Conservation (phyloP, 2,888 invertebrate genomes). For the Mystacides longicornis region DNA sequence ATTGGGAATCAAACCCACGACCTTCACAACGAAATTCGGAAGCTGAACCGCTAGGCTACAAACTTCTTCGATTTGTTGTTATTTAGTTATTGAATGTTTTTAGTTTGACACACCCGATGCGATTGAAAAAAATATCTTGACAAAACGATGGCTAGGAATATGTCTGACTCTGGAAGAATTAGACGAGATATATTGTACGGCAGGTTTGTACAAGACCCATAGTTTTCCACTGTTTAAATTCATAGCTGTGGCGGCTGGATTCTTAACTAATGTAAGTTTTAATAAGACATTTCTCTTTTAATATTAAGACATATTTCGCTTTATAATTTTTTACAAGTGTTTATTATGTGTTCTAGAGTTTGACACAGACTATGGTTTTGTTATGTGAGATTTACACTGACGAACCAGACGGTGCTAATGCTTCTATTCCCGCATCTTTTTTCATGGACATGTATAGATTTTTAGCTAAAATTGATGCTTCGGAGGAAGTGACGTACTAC, state of each 20-base stretch:
- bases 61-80: no score
- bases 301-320: neutral
- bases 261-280: slow-evolving; percentile 53
- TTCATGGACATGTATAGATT: slow-evolving; percentile 55
- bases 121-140: slow-evolving; percentile 36
- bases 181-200: slow-evolving; percentile 61
- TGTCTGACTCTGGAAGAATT: slow-evolving; percentile 58
- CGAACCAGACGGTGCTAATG: slow-evolving; percentile 77
- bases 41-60: no score
- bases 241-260: slow-evolving; percentile 63
- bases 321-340: neutral
- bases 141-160: slow-evolving; percentile 55
- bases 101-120: slow-evolving; percentile 29
- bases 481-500: slow-evolving; percentile 37
- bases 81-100: no score
- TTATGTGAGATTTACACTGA: slow-evolving; percentile 75
- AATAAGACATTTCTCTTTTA: neutral
- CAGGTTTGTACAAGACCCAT: slow-evolving; percentile 56
- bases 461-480: slow-evolving; percentile 52
- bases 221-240: slow-evolving; percentile 66
- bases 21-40: no score
- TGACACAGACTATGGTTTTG: slow-evolving; percentile 71
- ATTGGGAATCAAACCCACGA: no score
- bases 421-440: slow-evolving; percentile 58
- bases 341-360: slow-evolving; percentile 43